These are phyloP conservation scores for Drosophila mimica DNA, from an alignment of 2,888 invertebrate species.

Conservation along the genomic window DNA sequence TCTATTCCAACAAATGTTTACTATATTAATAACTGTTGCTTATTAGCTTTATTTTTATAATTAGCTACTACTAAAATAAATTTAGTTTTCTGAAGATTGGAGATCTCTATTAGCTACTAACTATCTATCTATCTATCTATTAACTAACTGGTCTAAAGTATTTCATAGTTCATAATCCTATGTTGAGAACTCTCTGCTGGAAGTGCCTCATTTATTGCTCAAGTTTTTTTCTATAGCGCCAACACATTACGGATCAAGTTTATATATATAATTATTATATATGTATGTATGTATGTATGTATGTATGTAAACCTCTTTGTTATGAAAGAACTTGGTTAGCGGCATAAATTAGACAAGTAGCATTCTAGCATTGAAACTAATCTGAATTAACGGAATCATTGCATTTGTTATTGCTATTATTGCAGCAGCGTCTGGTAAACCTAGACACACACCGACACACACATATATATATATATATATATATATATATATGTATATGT, in stretches of 20 bases:
- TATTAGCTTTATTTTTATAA: not conserved
- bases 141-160: not conserved
- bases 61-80: not conserved
- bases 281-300: not conserved
- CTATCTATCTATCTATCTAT: not conserved
- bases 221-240: not conserved
- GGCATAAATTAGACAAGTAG: slow-evolving; percentile 9
- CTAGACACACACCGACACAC: slow-evolving; percentile 56
- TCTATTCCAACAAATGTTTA: not conserved
- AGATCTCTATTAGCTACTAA: not conserved
- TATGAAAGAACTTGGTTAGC: slow-evolving; percentile 25
- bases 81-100: not conserved
- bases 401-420: slow-evolving; percentile 23
- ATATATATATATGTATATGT: not conserved
- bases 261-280: not conserved
- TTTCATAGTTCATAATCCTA: not conserved
- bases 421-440: slow-evolving; percentile 59
- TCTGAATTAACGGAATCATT: slow-evolving; percentile 18
- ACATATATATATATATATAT: slow-evolving; percentile 10
- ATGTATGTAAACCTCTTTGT: not conserved
- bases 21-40: not conserved
- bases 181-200: not conserved
- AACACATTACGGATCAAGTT: slow-evolving; percentile 5
- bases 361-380: slow-evolving; percentile 30
- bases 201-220: not conserved